These are phyloP conservation scores for Atta texana DNA, from an alignment of 1,140 invertebrate genomes.

Conservation along the genomic window DNA sequence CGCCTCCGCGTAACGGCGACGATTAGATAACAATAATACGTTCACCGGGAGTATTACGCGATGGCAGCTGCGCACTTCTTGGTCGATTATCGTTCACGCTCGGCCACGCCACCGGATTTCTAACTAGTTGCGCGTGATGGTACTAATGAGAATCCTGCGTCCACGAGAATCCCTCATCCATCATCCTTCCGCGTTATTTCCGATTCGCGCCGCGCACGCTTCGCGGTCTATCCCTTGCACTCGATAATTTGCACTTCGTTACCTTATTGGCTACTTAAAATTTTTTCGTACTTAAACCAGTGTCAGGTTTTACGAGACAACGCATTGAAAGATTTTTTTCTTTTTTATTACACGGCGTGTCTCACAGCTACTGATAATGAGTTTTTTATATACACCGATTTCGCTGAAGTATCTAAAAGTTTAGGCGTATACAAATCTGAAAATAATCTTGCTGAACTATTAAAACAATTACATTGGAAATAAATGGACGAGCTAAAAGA, in stretches of 20 bases:
- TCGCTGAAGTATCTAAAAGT: too few relatives aligned
- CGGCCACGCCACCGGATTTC: conserved; percentile 9
- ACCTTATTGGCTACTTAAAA: conserved; percentile 17
- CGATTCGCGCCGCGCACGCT: conserved; percentile 51
- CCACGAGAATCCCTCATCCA: conserved; percentile 60
- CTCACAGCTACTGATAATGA: not conserved
- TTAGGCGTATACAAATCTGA: too few relatives aligned
- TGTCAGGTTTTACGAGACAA: not conserved
- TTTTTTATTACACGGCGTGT: not conserved
- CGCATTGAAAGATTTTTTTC: not conserved
- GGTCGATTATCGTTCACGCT: conserved; percentile 68
- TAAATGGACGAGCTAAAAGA: too few relatives aligned
- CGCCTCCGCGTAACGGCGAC: conserved; percentile 60
- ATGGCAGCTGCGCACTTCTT: conserved; percentile 49
- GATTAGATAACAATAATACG: conserved; percentile 72
- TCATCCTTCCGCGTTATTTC: conserved; percentile 57
- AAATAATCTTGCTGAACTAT: too few relatives aligned
- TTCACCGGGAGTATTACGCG: conserved; percentile 39
- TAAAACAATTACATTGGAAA: too few relatives aligned
- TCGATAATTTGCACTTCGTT: conserved; percentile 49
- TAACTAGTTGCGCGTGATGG: conserved; percentile 48
- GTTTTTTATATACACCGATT: not conserved
- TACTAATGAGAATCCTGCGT: conserved; percentile 58
- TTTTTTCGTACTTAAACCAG: not conserved
- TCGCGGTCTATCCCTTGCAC: conserved; percentile 14